Percentiles rank a stretch among this genome's conserved stretches.
Evolutionary conservation across 2,797 vertebrate genomes (phyloP).

Genomic region (Xenopus petersii): DNA sequence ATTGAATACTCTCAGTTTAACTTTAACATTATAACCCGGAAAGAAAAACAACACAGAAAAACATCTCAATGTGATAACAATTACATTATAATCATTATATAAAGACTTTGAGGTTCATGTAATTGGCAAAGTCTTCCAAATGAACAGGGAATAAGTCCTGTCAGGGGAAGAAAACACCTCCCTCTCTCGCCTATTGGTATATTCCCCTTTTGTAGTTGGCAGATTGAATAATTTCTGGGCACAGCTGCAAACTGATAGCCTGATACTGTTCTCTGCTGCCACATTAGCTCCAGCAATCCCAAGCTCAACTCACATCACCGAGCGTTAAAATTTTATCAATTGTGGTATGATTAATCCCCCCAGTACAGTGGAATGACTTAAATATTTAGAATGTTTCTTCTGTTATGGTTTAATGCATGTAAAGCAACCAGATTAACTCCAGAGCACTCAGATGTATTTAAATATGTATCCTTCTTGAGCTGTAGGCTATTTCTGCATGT

Average conservation of each 20-base stretch:
- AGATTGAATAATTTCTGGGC: conserved; percentile 64
- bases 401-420: conserved; percentile 75
- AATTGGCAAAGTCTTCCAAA: no score
- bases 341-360: conserved; percentile 74
- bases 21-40: no score
- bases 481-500: conserved; percentile 64
- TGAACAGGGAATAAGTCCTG: no score
- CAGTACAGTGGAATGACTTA: conserved; percentile 72
- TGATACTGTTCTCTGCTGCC: conserved; percentile 66
- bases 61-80: no score
- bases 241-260: conserved; percentile 65
- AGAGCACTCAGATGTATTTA: conserved; percentile 71
- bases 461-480: conserved; percentile 68
- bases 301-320: conserved; percentile 69
- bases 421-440: conserved; percentile 75
- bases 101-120: no score
- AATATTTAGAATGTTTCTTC: conserved; percentile 78
- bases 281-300: conserved; percentile 70
- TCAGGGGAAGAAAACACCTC: no score
- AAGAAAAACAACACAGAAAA: no score
- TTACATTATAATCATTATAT: no score
- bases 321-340: conserved; percentile 77
- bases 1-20: no score
- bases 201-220: conserved; percentile 62
- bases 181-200: conserved; percentile 51